phyloP scores from a whole-genome alignment of 1,140 invertebrate genomes.

The Yoshiicerus persimilis region DNA sequence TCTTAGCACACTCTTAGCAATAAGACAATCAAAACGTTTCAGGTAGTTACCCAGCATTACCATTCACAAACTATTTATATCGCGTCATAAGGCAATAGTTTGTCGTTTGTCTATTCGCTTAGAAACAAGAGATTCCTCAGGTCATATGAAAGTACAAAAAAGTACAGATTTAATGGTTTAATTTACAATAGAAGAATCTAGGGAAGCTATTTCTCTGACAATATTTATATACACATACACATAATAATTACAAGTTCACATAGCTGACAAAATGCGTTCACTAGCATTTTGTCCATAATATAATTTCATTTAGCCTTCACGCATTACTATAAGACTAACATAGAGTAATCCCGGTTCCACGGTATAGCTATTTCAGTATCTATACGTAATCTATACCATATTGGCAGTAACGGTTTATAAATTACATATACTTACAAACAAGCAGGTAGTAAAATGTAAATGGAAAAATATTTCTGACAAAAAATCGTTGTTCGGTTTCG shows the following conservation, averaged over 20 bases:
- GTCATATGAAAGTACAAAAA: slow-evolving; percentile 10
- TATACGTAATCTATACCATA: not conserved
- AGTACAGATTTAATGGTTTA: not conserved
- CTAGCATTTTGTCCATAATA: not conserved
- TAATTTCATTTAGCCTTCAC: not conserved
- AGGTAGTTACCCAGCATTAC: not conserved
- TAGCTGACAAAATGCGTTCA: not conserved
- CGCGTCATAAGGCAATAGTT: not conserved
- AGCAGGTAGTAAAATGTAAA: slow-evolving; percentile 16
- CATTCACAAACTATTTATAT: too few relatives aligned
- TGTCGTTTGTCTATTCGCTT: not conserved
- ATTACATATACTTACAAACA: not conserved
- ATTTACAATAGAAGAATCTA: not conserved
- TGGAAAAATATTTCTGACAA: slow-evolving; percentile 24
- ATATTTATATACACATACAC: not conserved
- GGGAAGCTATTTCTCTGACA: not conserved
- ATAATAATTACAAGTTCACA: not conserved
- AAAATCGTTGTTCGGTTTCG: slow-evolving; percentile 23
- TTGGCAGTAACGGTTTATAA: not conserved
- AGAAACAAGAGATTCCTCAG: not conserved
- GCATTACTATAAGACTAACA: not conserved
- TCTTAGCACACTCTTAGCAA: not conserved
- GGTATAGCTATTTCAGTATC: not conserved
- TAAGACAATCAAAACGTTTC: not conserved
- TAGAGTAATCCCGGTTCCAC: not conserved